Conservation (phyloP, 30 jellyfish, hydroid and myxozoan genomes). For the Chrysaora quinquecirrha region DNA sequence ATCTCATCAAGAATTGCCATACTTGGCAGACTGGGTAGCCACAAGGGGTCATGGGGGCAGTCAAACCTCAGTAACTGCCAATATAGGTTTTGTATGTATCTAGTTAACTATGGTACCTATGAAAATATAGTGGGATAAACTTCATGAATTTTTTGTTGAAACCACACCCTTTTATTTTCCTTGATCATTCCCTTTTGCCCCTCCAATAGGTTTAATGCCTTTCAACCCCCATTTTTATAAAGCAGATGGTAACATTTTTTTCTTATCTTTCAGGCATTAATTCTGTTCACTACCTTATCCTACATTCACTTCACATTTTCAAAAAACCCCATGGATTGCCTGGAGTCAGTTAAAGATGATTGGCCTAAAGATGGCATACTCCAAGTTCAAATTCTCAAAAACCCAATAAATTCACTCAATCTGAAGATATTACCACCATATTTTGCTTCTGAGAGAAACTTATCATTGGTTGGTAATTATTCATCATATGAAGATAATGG, state of each 20-base stretch:
- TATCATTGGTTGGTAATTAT: slow-evolving; percentile 11
- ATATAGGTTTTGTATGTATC: too few species aligned
- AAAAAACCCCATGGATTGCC: slow-evolving; percentile 79
- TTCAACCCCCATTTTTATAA: background rate
- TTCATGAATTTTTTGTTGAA: too few species aligned
- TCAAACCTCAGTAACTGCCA: too few species aligned
- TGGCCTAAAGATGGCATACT: slow-evolving; percentile 96
- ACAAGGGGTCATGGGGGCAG: too few species aligned
- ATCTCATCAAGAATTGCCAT: too few species aligned
- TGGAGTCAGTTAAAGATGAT: slow-evolving; percentile 44
- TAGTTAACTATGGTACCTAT: too few species aligned
- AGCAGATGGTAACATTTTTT: background rate
- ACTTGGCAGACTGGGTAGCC: too few species aligned
- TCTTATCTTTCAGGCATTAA: slow-evolving; percentile 59
- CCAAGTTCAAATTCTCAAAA: slow-evolving; percentile 72
- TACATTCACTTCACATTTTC: slow-evolving; percentile 83
- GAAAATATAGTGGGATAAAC: too few species aligned
- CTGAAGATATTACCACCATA: slow-evolving; percentile 19
- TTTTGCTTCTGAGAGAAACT: slow-evolving; percentile 57
- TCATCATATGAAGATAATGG: background rate
- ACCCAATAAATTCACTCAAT: background rate
- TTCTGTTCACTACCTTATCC: slow-evolving; percentile 70
- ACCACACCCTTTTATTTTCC: too few species aligned
- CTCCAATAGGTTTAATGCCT: too few species aligned
- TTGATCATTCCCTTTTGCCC: too few species aligned